Conservation (phyloP, 2,797 vertebrate species). For the Phalloptychus januarius region DNA sequence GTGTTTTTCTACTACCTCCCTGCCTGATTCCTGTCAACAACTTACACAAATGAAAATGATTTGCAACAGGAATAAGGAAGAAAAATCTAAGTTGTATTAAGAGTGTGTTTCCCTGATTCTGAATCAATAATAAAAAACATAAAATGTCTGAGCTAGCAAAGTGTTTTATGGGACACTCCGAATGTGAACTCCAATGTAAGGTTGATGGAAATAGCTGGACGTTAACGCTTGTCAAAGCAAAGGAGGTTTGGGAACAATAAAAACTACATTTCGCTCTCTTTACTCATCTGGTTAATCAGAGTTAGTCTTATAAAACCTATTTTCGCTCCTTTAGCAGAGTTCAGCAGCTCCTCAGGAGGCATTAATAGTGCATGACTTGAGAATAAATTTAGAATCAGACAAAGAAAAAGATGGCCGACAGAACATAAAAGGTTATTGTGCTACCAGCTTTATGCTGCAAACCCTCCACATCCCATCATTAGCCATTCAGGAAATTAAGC, state of each 20-base stretch:
- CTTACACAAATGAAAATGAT: not conserved
- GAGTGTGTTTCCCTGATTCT: not conserved
- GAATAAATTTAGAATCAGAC: constrained; percentile 10
- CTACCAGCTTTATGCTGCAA: not conserved
- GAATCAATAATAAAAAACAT: not conserved
- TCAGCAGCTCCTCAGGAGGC: constrained; percentile 6
- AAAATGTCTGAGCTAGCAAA: not conserved
- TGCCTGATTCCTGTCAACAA: not conserved
- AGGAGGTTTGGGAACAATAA: not conserved
- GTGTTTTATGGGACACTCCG: not conserved
- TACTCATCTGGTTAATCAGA: too few species aligned
- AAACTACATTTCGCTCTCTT: not conserved
- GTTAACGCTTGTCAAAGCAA: not conserved
- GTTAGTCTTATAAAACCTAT: not conserved
- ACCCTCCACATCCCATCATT: constrained; percentile 5
- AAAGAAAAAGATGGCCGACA: constrained; percentile 5
- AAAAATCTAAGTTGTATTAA: not conserved
- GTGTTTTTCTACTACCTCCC: not conserved
- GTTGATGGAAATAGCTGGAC: not conserved
- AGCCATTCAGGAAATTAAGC: not conserved
- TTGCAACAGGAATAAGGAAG: not conserved
- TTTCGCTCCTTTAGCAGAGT: not conserved
- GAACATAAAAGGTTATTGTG: constrained; percentile 19
- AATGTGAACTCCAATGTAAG: not conserved
- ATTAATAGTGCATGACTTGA: constrained; percentile 5